Evolutionary conservation across 2,797 vertebrate species (phyloP).

Genomic region (Gymnopithys bicolor): DNA sequence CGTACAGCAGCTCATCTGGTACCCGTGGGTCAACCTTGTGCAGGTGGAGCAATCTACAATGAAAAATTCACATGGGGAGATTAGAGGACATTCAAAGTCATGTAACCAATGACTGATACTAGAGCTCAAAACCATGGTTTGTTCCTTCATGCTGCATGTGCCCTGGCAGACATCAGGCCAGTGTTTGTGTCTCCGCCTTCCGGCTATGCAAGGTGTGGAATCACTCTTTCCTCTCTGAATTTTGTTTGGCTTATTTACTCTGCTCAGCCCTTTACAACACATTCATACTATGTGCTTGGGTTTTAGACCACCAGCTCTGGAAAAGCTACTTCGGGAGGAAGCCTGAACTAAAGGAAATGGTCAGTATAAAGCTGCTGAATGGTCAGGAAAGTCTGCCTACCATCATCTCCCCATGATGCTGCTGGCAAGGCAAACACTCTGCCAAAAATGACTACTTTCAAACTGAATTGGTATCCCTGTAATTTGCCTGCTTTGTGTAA

Average conservation of each 20-base stretch:
- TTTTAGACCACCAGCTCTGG: neutral
- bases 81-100: neutral
- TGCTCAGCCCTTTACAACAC: neutral
- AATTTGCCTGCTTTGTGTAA: neutral
- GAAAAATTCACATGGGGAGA: neutral
- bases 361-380: neutral
- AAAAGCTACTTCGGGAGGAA: neutral
- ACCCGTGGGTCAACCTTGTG: conserved; percentile 81
- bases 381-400: neutral
- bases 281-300: accelerated
- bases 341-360: neutral
- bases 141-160: neutral
- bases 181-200: neutral
- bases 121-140: neutral
- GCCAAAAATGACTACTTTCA: neutral
- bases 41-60: conserved; percentile 86
- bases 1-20: conserved; percentile 92
- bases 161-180: neutral
- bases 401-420: neutral
- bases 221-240: neutral
- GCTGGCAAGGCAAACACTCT: neutral
- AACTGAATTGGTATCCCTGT: neutral
- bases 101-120: neutral
- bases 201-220: neutral
- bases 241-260: neutral